Base-by-base conservation (phyloP, 30 jellyfish, hydroid and myxozoan species). In the Chrysaora quinquecirrha region DNA sequence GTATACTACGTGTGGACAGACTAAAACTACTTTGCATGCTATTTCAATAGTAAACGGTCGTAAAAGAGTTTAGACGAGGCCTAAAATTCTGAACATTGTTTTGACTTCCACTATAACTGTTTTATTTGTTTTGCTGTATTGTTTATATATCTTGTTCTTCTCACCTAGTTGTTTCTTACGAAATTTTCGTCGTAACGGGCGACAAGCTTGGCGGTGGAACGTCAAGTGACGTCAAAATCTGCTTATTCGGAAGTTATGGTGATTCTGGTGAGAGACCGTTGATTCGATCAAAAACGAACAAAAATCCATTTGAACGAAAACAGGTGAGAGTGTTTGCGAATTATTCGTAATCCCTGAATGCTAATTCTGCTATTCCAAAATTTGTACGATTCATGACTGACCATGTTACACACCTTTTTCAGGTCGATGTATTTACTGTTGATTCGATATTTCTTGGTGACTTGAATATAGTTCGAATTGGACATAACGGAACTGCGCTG, bases 141-240 rank as follows among this genome's bases (percentile, higher is more conserved):
- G n/a, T n/a, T n/a, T n/a, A n/a, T n/a, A n/a, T n/a, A n/a, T n/a
- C n/a, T n/a, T n/a, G n/a, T n/a, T n/a, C n/a, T 14, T 38, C 54
- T 38, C 54, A 3, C 14, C 14, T 38, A 94, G 99, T 94, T 48
- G 27, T 83, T 7, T 52, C 99, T 1, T 94, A 94, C 64, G 99
- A 88, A 73, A 70, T 94, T 22, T 87, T 71, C 73, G 96, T 88
- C 46, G 96, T 84, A 64, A 94, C 99, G 35, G 99, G 99, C 3
- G 91, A 94, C 88, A 88, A 84, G 46, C 90, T 87, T 46, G 96
- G 93, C 34, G 96, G 96, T 30, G 94, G 99, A 20, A 94, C 99
- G 16, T 62, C 82, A 28, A 96, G 97, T 50, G 89, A 88, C 48
- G 95, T 94, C 66, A 88, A 84, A 71, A 83, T 95, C 61, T 88